Evolutionary conservation across 64 coral and sea anemone species (phyloP).

Genomic region (Hydrozoanthus tunicans): DNA sequence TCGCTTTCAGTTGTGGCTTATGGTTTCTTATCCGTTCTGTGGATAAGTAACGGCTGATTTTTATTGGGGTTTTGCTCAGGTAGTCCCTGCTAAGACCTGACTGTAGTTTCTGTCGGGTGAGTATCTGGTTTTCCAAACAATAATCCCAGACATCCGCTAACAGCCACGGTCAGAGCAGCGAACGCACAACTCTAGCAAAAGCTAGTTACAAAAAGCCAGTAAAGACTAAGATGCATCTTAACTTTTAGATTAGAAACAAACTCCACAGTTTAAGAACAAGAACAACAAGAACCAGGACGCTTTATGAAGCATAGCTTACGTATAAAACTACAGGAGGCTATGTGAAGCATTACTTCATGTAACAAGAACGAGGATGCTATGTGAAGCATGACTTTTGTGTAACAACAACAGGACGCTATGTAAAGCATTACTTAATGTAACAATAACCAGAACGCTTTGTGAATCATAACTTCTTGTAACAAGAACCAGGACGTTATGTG

Average conservation of each 20-base stretch:
- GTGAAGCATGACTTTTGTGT: background rate
- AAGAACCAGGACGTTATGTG: background rate
- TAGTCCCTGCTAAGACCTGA: background rate
- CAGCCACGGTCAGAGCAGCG: no score
- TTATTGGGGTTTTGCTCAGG: background rate
- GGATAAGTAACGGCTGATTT: background rate
- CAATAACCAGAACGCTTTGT: background rate
- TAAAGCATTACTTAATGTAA: slow-evolving; percentile 1
- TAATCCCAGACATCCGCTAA: no score
- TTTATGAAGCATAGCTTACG: background rate
- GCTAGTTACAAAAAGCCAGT: no score
- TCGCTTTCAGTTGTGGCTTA: slow-evolving; percentile 11
- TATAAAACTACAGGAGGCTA: no score
- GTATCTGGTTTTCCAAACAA: background rate
- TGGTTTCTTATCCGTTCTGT: slow-evolving; percentile 22
- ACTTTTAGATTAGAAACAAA: no score
- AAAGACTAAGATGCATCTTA: no score
- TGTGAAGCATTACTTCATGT: background rate
- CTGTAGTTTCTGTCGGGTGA: background rate
- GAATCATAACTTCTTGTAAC: background rate
- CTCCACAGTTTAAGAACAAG: no score
- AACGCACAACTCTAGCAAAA: no score
- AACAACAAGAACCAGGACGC: no score
- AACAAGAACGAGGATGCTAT: background rate
- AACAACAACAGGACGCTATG: background rate